These are phyloP conservation scores for Callosobruchus maculatus DNA, from an alignment of 2,888 invertebrate species.

Conservation along the genomic window DNA sequence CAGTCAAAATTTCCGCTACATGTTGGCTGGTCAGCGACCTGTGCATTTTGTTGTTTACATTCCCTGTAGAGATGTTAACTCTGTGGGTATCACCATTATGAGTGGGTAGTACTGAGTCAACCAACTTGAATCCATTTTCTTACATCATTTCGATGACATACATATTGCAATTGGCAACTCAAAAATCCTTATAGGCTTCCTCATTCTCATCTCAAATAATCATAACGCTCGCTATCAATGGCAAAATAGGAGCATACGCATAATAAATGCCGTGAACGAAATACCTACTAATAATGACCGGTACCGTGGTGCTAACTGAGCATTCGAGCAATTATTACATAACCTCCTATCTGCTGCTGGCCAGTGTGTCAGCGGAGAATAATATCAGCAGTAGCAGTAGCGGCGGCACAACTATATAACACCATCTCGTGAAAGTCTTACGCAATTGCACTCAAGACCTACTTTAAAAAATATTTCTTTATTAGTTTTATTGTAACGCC, in stretches of 20 bases:
- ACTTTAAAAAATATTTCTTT: not conserved
- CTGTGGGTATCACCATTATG: too few species aligned
- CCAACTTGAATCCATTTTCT: too few species aligned
- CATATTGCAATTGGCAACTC: not conserved
- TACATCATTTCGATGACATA: too few species aligned
- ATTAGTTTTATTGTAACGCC: not conserved
- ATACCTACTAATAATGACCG: not conserved
- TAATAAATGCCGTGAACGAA: not conserved
- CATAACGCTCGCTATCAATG: not conserved
- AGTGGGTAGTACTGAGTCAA: too few species aligned
- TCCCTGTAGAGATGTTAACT: too few species aligned
- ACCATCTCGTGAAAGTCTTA: not conserved
- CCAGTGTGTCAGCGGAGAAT: not conserved
- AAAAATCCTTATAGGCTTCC: not conserved
- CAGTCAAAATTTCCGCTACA: too few species aligned
- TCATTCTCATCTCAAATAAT: not conserved
- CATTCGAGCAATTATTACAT: not conserved
- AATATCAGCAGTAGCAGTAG: not conserved
- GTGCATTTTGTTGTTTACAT: too few species aligned
- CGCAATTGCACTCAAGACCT: not conserved
- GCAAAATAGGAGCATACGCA: not conserved
- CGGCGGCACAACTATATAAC: not conserved
- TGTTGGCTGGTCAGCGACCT: too few species aligned
- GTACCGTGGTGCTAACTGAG: not conserved
- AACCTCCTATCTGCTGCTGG: not conserved